Evolutionary conservation across 2,888 invertebrate genomes (phyloP).

Genomic region (Ditylenchus weischeri): DNA sequence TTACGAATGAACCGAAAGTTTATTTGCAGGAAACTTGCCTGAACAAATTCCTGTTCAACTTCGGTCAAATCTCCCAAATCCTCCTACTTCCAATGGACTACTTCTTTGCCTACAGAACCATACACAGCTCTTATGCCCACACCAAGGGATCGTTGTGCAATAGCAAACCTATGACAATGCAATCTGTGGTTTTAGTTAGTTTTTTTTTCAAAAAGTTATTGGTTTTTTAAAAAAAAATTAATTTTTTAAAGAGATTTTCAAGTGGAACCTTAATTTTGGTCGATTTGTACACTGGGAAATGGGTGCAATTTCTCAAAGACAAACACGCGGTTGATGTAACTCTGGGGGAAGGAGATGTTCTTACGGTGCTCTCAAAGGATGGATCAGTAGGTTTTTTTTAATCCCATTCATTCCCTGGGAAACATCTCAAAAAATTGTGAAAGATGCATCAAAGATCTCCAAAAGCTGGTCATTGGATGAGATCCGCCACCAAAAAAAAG

Average conservation of each 20-base stretch:
- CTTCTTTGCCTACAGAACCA: constrained; percentile 14
- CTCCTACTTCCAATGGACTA: constrained; percentile 23
- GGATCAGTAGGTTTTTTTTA: constrained; percentile 1
- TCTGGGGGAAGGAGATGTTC: background rate
- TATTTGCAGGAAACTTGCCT: constrained; percentile 19
- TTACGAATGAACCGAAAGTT: too few relatives aligned
- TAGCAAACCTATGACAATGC: constrained; percentile 5
- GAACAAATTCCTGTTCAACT: constrained; percentile 15
- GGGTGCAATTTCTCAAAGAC: constrained; percentile 11
- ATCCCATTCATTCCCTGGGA: too few relatives aligned
- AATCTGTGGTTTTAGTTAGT: constrained; percentile 21
- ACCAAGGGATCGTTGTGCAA: background rate
- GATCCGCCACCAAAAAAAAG: too few relatives aligned
- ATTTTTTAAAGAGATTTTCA: constrained; percentile 22
- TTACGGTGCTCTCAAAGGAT: background rate
- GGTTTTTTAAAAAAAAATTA: background rate
- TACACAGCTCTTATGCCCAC: background rate
- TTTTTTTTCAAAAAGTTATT: constrained; percentile 13
- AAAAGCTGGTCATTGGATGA: too few relatives aligned
- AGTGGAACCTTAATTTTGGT: constrained; percentile 16
- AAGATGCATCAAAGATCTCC: too few relatives aligned
- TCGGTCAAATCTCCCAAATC: constrained; percentile 22
- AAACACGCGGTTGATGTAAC: constrained; percentile 21
- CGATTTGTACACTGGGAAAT: constrained; percentile 13
- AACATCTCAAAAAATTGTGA: too few relatives aligned